These are phyloP conservation scores for Pachyuromys duprasi DNA, from an alignment of 2,797 vertebrate species.

Conservation along the genomic window DNA sequence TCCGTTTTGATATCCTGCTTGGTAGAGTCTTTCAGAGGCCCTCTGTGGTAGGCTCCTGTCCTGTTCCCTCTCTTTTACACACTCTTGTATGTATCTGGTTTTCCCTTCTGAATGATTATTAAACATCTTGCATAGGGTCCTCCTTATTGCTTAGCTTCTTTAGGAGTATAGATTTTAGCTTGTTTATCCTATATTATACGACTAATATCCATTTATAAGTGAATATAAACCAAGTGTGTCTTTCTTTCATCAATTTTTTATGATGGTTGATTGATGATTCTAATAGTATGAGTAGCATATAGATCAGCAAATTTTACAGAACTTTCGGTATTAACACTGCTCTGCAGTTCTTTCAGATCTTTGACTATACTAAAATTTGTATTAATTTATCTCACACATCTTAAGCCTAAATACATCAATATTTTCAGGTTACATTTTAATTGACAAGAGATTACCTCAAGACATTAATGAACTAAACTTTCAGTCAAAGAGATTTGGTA, in stretches of 20 bases:
- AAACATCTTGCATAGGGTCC: too few species aligned
- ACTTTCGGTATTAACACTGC: neutral
- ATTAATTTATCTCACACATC: neutral
- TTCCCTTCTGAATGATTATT: too few species aligned
- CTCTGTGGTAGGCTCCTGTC: too few species aligned
- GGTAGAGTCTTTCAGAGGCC: too few species aligned
- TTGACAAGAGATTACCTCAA: neutral
- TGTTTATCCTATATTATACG: too few species aligned
- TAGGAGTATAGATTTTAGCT: too few species aligned
- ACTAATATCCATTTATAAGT: neutral
- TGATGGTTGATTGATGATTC: neutral
- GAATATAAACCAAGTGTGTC: too few species aligned
- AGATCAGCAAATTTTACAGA: neutral
- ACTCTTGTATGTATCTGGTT: too few species aligned
- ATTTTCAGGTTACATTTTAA: neutral
- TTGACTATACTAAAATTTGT: neutral
- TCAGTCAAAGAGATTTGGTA: neutral
- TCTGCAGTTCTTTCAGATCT: neutral
- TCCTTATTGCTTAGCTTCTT: too few species aligned
- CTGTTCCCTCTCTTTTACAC: too few species aligned
- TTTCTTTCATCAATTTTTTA: too few species aligned
- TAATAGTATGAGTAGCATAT: neutral
- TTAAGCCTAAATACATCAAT: neutral
- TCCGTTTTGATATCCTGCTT: too few species aligned
- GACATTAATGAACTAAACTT: neutral